Evolutionary conservation across 2,113 vertebrate species (phyloP), one percentile per base, ranked within the genome.

Genomic region (Theropithecus gelada): DNA sequence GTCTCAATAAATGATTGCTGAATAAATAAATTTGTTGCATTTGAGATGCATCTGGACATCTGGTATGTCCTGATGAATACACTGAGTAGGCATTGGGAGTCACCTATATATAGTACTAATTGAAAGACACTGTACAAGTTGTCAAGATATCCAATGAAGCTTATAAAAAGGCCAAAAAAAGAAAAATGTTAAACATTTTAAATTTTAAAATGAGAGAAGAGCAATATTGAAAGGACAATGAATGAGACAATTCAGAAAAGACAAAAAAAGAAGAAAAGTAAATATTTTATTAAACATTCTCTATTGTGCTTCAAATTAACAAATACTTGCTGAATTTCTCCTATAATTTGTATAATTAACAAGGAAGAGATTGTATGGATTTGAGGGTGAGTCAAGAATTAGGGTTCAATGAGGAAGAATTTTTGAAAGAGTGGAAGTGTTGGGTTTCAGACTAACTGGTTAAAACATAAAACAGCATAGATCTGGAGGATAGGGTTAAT

Each of bases 191-290:
- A 64, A 64, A 32, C 30, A 20, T 11, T 55, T 13, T n/a, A 75
- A 78, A 55, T 64, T 64, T 64, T 5, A 95, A 68, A 52, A 84
- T 78, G 59, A 93, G 4, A 43, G 17, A 79, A 57, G 4, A 88
- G 88, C 1, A 80, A 52, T 73, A 97, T 55, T 93, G 90, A 91
- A 85, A 97, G 18, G 11, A 55, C 64, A 85, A 14, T 38, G 45
- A 88, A 50, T 70, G 85, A 57, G 23, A 95, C 3, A 86, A 88
- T 80, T 68, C 10, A 48, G 22, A 89, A 96, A 86, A 89, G 13
- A 81, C 14, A 81, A 52, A 82, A 45, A 52, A 6, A 23, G 18
- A 52, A 90, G 27, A 70, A 66, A 83, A 16, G 23, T 57, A 88
- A 59, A 55, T 86, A 90, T 79, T 86, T 72, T 91, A 93, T 75